Percentiles rank a stretch among this genome's conserved stretches.
phyloP scores from a whole-genome alignment of 2,113 vertebrate species.

The Mormyrus iriodes region DNA sequence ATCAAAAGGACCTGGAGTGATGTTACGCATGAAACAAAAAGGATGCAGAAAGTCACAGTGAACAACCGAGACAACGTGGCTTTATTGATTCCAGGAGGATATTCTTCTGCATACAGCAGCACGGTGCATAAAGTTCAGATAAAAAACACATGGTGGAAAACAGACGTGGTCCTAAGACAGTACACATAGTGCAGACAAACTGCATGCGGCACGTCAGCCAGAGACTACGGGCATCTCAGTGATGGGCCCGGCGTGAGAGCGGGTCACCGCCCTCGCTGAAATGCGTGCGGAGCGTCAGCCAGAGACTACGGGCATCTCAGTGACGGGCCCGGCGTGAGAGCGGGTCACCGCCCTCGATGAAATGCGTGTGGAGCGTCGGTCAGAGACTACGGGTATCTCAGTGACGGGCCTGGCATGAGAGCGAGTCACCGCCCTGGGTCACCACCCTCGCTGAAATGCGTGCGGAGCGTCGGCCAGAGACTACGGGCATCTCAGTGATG shows the following conservation, averaged over 20 bases:
- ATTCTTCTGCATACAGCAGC: neutral
- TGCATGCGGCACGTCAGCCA: no score
- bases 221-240: no score
- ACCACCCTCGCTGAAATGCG: no score
- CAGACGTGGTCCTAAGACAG: no score
- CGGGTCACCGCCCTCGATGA: neutral
- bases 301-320: neutral
- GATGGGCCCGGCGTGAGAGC: no score
- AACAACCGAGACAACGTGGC: neutral
- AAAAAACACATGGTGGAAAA: no score
- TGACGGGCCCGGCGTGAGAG: neutral
- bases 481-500: neutral
- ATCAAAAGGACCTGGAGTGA: neutral
- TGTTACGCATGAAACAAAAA: neutral
- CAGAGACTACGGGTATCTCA: no score
- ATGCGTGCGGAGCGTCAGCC: neutral
- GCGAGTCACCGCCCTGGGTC: no score
- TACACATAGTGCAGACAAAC: no score
- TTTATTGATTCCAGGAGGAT: neutral
- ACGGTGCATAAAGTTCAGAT: neutral
- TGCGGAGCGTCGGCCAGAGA: neutral
- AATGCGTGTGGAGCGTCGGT: no score
- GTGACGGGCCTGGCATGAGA: no score
- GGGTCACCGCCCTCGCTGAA: no score
- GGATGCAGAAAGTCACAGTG: neutral